Evolutionary conservation across 2,888 invertebrate genomes (phyloP), one percentile per base, ranked within the genome.

Genomic region (Polyommatus iphigenia): DNA sequence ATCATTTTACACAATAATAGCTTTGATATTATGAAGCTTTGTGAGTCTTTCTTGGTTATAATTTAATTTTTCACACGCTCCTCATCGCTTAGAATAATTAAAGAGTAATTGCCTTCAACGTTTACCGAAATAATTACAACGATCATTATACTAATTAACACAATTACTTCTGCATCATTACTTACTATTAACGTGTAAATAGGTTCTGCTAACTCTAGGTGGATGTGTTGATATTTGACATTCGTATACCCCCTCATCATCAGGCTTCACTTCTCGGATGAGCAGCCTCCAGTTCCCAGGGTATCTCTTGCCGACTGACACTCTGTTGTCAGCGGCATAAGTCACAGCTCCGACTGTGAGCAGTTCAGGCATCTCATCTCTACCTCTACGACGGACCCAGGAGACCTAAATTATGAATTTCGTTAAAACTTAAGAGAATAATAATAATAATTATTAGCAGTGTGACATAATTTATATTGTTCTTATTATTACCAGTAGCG

Each of bases 201-300:
- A 96, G 75, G 95, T 95, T 84, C 95, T 93, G 88, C 96, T 95
- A 87, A 96, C 96, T 84, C 95, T 94, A 20, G 96, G 96, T 2
- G 96, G 96, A 87, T 96, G 96, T 1, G 96, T 96, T 36, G 96
- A 96, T 84, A 96, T 95, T 93, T 96, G 96, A 85, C 96, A 96
- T 87, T 96, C 96, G 88, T 96, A 96, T 57, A 96, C 89, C 10
- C 96, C 96, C 76, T 95, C 96, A 84, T 96, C 96, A 78, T 95
- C 95, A 73, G 95, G 95, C 82, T 95, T 96, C 71, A 96, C 96
- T 79, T 95, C 95, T 87, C 95, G 95, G 85, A 96, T 95, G 82
- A 95, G 94, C 18, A 96, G 91, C 78, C 92, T 93, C 95, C 95
- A 96, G 86, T 95, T 96, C 24, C 95, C 95, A 80, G 95, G 94